Evolutionary conservation across 2,797 vertebrate species (phyloP).

Genomic region (Merluccius polli): DNA sequence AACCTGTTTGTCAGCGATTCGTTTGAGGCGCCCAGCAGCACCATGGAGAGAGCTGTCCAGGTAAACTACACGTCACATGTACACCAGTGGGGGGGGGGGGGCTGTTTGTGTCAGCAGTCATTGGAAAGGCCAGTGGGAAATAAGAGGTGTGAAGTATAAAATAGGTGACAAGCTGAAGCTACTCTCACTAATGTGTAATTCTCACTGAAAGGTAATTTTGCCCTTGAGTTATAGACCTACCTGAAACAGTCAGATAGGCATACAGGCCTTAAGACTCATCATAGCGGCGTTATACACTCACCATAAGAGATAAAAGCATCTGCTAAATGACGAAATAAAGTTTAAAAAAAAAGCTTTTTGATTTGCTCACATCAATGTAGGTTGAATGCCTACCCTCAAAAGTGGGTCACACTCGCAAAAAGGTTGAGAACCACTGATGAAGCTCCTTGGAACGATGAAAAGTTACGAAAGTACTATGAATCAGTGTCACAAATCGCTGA

Average conservation of each 20-base stretch:
- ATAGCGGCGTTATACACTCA: background rate
- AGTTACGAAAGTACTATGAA: background rate
- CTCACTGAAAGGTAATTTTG: background rate
- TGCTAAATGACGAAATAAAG: background rate
- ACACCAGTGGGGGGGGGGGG: background rate
- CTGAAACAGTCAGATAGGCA: background rate
- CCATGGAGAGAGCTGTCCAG: constrained; percentile 85
- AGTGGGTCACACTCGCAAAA: background rate
- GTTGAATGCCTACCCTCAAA: background rate
- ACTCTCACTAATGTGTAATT: background rate
- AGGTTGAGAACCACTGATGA: background rate
- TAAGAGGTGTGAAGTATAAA: background rate
- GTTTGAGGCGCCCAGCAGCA: constrained; percentile 87
- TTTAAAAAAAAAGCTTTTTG: too few relatives aligned
- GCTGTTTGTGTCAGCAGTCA: background rate
- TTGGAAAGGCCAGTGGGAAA: background rate
- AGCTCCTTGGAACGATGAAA: background rate
- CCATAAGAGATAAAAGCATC: background rate
- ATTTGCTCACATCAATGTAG: background rate
- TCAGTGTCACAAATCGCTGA: background rate
- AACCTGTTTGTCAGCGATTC: constrained; percentile 89
- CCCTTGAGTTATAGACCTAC: background rate
- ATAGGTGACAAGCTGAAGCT: background rate
- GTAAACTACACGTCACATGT: constrained; percentile 58
- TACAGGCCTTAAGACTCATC: background rate